Percentiles rank a stretch among this genome's conserved stretches.
Conservation (phyloP, 2,113 vertebrate genomes). For the Myiagra hebetior region DNA sequence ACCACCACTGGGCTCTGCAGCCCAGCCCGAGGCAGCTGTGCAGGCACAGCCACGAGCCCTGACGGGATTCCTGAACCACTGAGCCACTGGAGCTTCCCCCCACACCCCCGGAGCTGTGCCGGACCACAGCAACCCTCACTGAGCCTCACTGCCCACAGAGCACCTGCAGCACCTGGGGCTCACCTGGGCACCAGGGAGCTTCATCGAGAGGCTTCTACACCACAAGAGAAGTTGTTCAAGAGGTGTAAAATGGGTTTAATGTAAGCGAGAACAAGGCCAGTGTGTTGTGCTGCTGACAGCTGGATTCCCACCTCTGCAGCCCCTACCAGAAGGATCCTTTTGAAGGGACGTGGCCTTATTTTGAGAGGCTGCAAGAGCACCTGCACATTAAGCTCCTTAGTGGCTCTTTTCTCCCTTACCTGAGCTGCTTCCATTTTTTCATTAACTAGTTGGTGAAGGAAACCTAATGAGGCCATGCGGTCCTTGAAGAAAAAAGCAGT, state of each 20-base stretch:
- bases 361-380: background rate
- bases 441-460: background rate
- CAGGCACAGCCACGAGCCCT: fast-evolving
- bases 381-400: background rate
- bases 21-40: background rate
- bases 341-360: fast-evolving
- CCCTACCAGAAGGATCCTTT: background rate
- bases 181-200: background rate
- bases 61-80: fast-evolving
- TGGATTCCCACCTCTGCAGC: background rate
- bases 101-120: background rate
- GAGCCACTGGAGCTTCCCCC: background rate
- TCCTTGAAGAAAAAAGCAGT: background rate
- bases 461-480: background rate
- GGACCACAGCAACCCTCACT: background rate
- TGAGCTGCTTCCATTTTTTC: background rate
- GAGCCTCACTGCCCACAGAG: background rate
- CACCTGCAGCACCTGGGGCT: fast-evolving
- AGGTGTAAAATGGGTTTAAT: background rate
- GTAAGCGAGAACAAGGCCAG: background rate
- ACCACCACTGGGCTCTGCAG: fast-evolving
- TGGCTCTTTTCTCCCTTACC: background rate
- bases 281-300: background rate
- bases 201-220: background rate
- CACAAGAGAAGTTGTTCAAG: background rate